phyloP scores from a whole-genome alignment of 2,113 vertebrate genomes.

The Notiomystis cincta region DNA sequence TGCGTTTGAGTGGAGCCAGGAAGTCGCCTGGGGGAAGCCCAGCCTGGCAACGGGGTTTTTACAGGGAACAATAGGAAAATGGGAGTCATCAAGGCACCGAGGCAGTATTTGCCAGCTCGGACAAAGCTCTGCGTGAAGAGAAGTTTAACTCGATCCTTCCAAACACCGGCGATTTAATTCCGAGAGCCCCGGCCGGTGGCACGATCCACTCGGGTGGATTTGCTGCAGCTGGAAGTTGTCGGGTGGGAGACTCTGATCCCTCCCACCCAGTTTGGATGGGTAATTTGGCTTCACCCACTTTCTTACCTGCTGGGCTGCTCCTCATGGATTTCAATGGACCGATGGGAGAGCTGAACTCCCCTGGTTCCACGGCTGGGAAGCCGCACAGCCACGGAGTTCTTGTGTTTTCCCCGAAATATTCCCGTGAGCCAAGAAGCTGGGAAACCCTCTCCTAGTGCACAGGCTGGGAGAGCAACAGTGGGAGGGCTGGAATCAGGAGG shows the following conservation, averaged over 20 bases:
- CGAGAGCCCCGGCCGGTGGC: fast-evolving
- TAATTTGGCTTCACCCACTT: background rate
- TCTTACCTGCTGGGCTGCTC: background rate
- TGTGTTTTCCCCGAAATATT: background rate
- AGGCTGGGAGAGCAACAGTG: background rate
- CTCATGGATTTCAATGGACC: background rate
- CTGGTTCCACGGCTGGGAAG: background rate
- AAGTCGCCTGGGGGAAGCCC: background rate
- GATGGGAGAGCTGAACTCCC: background rate
- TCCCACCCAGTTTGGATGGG: background rate
- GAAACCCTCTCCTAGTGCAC: background rate
- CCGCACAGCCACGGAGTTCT: fast-evolving
- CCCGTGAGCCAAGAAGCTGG: background rate
- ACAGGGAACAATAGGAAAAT: background rate
- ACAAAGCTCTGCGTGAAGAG: background rate
- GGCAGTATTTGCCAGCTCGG: background rate
- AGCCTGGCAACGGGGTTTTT: background rate
- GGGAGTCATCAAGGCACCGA: background rate
- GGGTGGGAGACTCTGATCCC: background rate
- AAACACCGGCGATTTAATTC: background rate
- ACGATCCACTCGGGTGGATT: fast-evolving
- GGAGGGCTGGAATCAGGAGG: background rate
- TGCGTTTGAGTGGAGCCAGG: background rate
- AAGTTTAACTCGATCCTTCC: background rate
- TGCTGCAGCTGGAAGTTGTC: background rate